Percentiles rank a stretch among this genome's conserved stretches.
Conservation (phyloP, 2,888 invertebrate genomes). For the Carabus problematicus region DNA sequence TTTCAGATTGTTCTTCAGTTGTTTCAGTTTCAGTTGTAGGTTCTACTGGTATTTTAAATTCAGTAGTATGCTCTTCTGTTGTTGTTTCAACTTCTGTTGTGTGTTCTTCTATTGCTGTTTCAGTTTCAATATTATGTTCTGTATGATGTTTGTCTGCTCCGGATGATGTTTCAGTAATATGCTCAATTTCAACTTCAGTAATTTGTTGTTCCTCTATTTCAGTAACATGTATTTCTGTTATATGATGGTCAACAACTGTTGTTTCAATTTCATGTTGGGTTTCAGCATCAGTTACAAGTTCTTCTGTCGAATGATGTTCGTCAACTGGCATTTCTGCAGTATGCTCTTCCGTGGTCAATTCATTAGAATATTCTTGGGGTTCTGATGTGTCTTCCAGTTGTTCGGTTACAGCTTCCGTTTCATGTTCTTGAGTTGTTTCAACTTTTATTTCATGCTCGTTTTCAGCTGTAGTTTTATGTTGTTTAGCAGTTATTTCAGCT, state of each 20-base stretch:
- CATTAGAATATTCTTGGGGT: not conserved
- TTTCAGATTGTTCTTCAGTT: slow-evolving; percentile 1
- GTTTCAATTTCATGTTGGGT: slow-evolving; percentile 1
- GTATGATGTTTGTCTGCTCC: not conserved
- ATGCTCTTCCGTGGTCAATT: not conserved
- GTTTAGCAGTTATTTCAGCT: too few species aligned
- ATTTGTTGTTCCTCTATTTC: slow-evolving; percentile 11
- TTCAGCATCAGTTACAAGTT: not conserved
- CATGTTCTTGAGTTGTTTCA: too few species aligned
- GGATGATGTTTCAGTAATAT: not conserved
- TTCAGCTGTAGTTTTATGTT: too few species aligned
- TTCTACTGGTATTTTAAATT: slow-evolving; percentile 4
- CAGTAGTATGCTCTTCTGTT: slow-evolving; percentile 9
- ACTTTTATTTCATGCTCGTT: too few species aligned
- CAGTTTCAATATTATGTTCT: slow-evolving; percentile 2
- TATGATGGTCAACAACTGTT: not conserved
- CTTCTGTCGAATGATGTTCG: not conserved
- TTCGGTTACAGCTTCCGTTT: not conserved
- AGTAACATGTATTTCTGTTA: slow-evolving; percentile 4
- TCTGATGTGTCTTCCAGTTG: slow-evolving; percentile 3
- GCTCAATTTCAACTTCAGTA: slow-evolving; percentile 23
- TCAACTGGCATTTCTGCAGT: not conserved
- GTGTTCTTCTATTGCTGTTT: not conserved
- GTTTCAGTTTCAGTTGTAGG: slow-evolving; percentile 5
- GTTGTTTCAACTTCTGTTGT: not conserved